Percentiles rank a stretch among this genome's conserved stretches.
phyloP scores from a whole-genome alignment of 2,797 vertebrate genomes.

The Micromesistius poutassou region DNA sequence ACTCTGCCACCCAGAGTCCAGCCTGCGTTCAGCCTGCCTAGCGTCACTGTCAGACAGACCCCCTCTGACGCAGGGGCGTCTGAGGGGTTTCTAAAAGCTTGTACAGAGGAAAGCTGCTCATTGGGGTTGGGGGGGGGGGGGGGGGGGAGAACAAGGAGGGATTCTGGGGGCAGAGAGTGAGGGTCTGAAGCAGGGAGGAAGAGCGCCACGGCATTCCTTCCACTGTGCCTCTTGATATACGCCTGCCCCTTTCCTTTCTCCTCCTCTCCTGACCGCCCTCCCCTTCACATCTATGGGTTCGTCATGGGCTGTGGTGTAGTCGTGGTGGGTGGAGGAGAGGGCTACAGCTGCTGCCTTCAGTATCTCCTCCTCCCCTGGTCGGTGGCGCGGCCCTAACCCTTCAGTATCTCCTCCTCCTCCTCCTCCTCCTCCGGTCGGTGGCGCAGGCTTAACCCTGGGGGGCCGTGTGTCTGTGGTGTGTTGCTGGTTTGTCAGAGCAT shows the following conservation, averaged over 20 bases:
- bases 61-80: slow-evolving; percentile 5
- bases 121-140: slow-evolving; percentile 14
- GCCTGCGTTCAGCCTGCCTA: slow-evolving; percentile 52
- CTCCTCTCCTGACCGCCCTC: slow-evolving; percentile 12
- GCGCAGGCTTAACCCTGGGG: slow-evolving; percentile 57
- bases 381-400: slow-evolving; percentile 59
- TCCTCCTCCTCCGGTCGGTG: slow-evolving; percentile 50
- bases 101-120: slow-evolving; percentile 39
- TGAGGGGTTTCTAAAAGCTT: not conserved
- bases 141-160: slow-evolving; percentile 1
- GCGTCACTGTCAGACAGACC: slow-evolving; percentile 65
- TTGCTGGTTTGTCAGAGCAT: slow-evolving; percentile 42
- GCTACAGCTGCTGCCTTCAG: slow-evolving; percentile 4
- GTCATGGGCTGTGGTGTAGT: not conserved
- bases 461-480: slow-evolving; percentile 26
- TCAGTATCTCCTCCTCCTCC: slow-evolving; percentile 38
- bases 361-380: slow-evolving; percentile 44
- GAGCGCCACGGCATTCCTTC: not conserved
- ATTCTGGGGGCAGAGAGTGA: not conserved
- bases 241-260: slow-evolving; percentile 3
- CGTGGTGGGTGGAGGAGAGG: not conserved
- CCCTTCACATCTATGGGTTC: slow-evolving; percentile 15
- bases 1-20: slow-evolving; percentile 69
- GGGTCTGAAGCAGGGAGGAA: not conserved
- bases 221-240: not conserved